A percentile compares a stretch with the other conserved stretches of the same genome.
These are phyloP conservation scores for Chelonus formosanus DNA, from an alignment of 2,888 invertebrate species.

Conservation along the genomic window DNA sequence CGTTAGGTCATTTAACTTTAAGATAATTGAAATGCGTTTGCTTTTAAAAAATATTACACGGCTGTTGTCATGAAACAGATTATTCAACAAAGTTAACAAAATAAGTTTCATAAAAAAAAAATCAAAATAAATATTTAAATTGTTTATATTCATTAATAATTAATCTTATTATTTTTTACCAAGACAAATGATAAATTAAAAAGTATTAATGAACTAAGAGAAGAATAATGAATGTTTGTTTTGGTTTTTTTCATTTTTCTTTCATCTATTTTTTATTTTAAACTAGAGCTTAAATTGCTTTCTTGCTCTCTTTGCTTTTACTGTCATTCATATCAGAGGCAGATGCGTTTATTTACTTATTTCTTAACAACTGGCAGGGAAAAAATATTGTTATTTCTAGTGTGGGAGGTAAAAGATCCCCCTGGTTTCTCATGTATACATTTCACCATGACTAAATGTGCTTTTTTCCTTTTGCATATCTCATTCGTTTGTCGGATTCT, in stretches of 20 bases:
- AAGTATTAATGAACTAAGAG: too few relatives aligned
- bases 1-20: slow-evolving; percentile 38
- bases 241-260: not conserved
- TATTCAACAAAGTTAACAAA: too few relatives aligned
- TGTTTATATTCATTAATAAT: too few relatives aligned
- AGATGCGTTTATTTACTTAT: slow-evolving; percentile 26
- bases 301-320: slow-evolving; percentile 17
- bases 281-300: not conserved
- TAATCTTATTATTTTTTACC: too few relatives aligned
- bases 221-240: too few relatives aligned
- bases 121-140: too few relatives aligned
- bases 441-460: slow-evolving; percentile 3
- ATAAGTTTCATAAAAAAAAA: too few relatives aligned
- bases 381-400: slow-evolving; percentile 28
- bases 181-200: too few relatives aligned
- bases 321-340: slow-evolving; percentile 20
- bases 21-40: slow-evolving; percentile 41
- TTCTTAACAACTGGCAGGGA: slow-evolving; percentile 6
- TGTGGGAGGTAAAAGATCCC: not conserved
- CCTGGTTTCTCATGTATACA: slow-evolving; percentile 15
- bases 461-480: not conserved
- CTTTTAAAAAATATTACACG: not conserved
- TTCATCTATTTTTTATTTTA: not conserved
- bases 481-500: slow-evolving; percentile 1
- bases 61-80: too few relatives aligned